Evolutionary conservation across 1,140 invertebrate species (phyloP).

Genomic region (Calycopis cecrops): DNA sequence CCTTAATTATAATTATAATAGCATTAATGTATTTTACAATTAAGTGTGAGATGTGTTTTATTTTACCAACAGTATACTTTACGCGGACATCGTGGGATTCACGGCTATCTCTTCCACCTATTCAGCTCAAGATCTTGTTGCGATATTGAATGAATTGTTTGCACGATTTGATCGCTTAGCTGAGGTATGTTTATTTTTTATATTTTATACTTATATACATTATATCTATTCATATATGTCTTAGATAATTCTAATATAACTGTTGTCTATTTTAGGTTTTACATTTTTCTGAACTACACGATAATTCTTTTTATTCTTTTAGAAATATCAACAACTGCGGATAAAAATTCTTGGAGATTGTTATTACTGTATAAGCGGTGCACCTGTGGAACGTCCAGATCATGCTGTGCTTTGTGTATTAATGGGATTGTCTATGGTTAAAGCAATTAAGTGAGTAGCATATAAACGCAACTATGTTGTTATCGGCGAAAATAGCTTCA

Average conservation of each 20-base stretch:
- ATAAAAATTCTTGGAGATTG: constrained; percentile 98
- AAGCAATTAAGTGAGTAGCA: constrained; percentile 91
- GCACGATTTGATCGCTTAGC: constrained; percentile 94
- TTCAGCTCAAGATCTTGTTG: constrained; percentile 93
- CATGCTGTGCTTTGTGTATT: constrained; percentile 96
- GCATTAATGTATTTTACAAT: neutral
- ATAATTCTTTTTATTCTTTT: constrained; percentile 39
- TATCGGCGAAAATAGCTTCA: no score
- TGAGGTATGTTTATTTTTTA: constrained; percentile 77
- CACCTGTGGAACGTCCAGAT: constrained; percentile 90
- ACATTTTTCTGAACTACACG: no score
- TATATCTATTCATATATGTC: no score
- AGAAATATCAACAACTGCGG: constrained; percentile 94
- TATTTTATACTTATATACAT: constrained; percentile 10
- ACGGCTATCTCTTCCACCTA: constrained; percentile 96
- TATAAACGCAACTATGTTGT: no score
- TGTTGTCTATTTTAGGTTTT: no score
- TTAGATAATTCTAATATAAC: no score
- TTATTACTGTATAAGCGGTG: constrained; percentile 96
- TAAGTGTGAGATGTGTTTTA: constrained; percentile 21
- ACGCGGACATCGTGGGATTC: constrained; percentile 95
- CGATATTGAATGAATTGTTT: constrained; percentile 95
- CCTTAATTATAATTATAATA: no score
- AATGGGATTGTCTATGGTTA: constrained; percentile 97
- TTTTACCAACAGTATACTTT: constrained; percentile 82